These are phyloP conservation scores for Dromococcyx pavoninus DNA, from an alignment of 2,797 vertebrate genomes.

Conservation along the genomic window DNA sequence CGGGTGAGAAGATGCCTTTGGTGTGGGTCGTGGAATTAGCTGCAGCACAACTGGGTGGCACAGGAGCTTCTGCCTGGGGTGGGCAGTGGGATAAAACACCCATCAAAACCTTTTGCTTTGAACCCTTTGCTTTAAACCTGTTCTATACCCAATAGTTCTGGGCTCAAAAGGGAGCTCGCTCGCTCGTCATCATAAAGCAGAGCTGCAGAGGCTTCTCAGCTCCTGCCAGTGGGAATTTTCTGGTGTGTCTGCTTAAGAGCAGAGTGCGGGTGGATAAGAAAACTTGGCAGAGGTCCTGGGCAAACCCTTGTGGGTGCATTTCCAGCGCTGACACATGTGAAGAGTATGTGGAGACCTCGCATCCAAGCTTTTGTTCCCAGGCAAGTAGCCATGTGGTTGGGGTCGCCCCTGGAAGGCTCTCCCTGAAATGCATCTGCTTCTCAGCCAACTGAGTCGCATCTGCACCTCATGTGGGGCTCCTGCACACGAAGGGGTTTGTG, in stretches of 20 bases:
- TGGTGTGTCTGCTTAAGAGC: not conserved
- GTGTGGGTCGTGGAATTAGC: not conserved
- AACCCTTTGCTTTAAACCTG: not conserved
- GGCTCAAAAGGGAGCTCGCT: not conserved
- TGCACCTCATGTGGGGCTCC: fast-evolving
- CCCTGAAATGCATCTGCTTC: not conserved
- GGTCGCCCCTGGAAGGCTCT: not conserved
- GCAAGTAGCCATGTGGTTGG: not conserved
- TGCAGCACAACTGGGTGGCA: not conserved
- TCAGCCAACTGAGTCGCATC: not conserved
- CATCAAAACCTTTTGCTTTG: not conserved
- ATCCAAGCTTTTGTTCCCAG: not conserved
- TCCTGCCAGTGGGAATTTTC: not conserved
- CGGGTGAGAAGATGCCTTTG: not conserved
- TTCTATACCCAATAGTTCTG: not conserved
- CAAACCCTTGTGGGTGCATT: not conserved
- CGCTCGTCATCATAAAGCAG: not conserved
- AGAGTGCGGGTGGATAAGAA: not conserved
- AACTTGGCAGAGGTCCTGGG: not conserved
- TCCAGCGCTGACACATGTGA: not conserved
- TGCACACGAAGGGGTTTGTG: fast-evolving
- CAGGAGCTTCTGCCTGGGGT: not conserved
- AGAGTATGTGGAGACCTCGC: not conserved
- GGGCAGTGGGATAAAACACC: not conserved
- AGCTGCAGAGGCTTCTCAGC: fast-evolving